These are phyloP conservation scores for Nyctibius bracteatus DNA, from an alignment of 2,113 vertebrate species.

Conservation along the genomic window DNA sequence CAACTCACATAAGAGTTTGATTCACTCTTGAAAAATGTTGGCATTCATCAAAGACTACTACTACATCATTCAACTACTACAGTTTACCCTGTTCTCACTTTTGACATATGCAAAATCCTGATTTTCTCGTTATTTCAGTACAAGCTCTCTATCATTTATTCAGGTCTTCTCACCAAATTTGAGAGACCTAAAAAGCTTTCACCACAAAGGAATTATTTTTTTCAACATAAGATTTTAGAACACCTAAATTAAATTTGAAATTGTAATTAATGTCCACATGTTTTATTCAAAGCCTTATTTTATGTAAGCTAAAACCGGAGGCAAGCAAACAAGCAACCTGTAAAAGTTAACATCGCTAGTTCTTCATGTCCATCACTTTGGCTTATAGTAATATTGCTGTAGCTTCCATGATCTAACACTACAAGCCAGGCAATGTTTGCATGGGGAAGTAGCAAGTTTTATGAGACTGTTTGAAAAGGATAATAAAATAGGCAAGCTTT, in stretches of 20 bases:
- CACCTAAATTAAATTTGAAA: not conserved
- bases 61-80: not conserved
- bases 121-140: not conserved
- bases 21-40: not conserved
- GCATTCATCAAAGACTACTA: not conserved
- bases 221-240: not conserved
- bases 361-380: not conserved
- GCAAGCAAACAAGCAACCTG: not conserved
- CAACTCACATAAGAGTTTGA: accelerated
- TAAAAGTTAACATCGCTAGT: not conserved
- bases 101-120: not conserved
- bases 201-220: not conserved
- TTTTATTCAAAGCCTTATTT: not conserved
- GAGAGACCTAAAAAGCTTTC: not conserved
- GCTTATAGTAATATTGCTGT: not conserved
- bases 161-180: not conserved
- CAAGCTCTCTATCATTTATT: not conserved
- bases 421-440: not conserved
- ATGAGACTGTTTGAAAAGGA: not conserved
- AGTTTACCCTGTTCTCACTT: not conserved
- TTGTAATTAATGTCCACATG: not conserved
- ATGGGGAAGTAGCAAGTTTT: not conserved
- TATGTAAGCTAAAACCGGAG: not conserved
- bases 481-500: not conserved
- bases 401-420: not conserved